Conservation (phyloP, 2,888 invertebrate genomes). For the Eutolmus rufibarbis region DNA sequence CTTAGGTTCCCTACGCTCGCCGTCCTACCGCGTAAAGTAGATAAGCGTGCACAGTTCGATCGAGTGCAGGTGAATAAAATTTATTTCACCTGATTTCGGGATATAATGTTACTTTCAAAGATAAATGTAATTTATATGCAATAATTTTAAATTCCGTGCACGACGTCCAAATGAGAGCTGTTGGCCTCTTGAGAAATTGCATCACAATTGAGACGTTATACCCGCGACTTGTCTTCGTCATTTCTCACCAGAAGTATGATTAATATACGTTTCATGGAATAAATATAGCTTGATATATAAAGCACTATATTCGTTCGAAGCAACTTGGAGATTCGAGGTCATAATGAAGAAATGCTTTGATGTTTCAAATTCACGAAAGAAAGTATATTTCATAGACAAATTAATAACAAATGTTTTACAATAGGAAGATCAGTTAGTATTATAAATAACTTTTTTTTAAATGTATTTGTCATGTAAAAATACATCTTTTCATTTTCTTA, state of each 20-base stretch:
- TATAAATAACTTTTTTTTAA: no score
- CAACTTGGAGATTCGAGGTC: not conserved
- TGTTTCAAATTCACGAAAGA: not conserved
- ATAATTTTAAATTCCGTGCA: constrained; percentile 5
- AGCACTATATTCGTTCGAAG: not conserved
- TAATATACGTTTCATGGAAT: not conserved
- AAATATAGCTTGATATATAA: not conserved
- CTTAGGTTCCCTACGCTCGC: not conserved
- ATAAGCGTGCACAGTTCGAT: not conserved
- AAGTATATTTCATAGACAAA: no score
- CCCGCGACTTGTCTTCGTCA: not conserved
- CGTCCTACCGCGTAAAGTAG: not conserved
- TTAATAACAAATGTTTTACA: no score
- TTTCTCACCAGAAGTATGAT: not conserved
- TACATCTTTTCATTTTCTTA: no score
- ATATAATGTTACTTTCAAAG: constrained; percentile 6
- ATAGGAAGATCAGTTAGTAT: no score
- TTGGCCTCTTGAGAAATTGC: not conserved
- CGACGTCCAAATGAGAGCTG: not conserved
- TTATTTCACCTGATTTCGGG: constrained; percentile 13
- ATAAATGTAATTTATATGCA: constrained; percentile 5
- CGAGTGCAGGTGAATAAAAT: constrained; percentile 12
- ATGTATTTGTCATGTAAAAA: no score
- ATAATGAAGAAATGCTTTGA: not conserved
- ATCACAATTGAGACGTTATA: not conserved